Percentiles rank a stretch among this genome's conserved stretches.
Evolutionary conservation across 2,797 vertebrate species (phyloP).

Genomic region (Rhynchonycteris naso): DNA sequence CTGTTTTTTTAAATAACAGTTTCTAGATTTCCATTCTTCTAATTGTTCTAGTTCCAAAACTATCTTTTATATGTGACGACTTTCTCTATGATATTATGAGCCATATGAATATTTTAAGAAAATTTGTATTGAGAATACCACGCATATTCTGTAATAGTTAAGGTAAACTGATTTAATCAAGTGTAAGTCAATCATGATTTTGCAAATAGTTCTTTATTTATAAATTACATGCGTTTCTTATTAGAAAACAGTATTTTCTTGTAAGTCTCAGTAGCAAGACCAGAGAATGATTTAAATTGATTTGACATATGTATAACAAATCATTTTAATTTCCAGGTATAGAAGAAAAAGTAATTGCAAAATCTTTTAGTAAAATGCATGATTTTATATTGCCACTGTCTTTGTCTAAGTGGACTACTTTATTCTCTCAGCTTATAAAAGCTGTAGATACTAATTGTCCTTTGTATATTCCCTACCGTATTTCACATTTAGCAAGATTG

Average conservation of each 20-base stretch:
- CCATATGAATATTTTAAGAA: slow-evolving; percentile 7
- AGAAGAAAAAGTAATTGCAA: neutral
- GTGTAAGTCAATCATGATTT: neutral
- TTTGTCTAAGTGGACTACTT: neutral
- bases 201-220: neutral
- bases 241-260: neutral
- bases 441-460: neutral
- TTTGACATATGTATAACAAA: neutral
- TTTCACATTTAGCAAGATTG: slow-evolving; percentile 16
- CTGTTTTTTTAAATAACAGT: neutral
- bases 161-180: neutral
- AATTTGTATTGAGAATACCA: neutral
- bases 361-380: neutral
- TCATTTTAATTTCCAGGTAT: slow-evolving; percentile 31
- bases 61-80: neutral
- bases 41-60: neutral
- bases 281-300: neutral
- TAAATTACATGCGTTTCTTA: neutral
- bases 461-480: neutral
- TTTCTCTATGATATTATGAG: neutral
- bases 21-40: neutral
- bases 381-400: neutral
- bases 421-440: neutral
- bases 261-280: neutral
- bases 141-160: neutral